phyloP scores from a whole-genome alignment of 2,888 invertebrate species.

The Hirtodrosophila cameraria region DNA sequence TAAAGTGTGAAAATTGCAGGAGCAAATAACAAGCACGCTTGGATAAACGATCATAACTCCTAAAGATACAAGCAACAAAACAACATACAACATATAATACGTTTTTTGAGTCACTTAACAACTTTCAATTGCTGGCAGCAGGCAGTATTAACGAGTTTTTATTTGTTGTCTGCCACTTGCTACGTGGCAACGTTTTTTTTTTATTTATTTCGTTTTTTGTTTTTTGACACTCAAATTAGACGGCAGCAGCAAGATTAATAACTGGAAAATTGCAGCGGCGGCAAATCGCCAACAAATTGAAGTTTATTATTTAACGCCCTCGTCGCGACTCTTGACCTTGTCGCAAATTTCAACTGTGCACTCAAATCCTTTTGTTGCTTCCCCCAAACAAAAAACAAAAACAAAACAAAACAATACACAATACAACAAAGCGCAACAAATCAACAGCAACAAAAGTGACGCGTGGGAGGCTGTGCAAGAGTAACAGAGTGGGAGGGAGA shows the following conservation, averaged over 20 bases:
- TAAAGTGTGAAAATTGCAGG: conserved; percentile 60
- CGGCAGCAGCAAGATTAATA: conserved; percentile 59
- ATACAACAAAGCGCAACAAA: conserved; percentile 8
- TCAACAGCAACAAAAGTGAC: conserved; percentile 7
- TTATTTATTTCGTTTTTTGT: not conserved
- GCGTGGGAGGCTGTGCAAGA: not conserved
- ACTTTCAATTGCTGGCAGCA: conserved; percentile 68
- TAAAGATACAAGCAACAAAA: conserved; percentile 4
- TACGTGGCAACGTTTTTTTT: conserved; percentile 2
- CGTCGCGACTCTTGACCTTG: conserved; percentile 63
- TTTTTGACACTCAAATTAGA: conserved; percentile 40
- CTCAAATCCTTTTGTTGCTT: conserved; percentile 49
- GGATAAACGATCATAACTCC: conserved; percentile 32
- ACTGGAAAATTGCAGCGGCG: conserved; percentile 64
- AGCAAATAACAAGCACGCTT: conserved; percentile 37
- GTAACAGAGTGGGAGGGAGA: too few species aligned
- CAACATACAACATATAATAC: conserved; percentile 16
- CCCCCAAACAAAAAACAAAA: conserved; percentile 11
- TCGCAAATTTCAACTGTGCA: conserved; percentile 26
- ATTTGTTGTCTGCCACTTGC: conserved; percentile 15
- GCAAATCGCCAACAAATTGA: conserved; percentile 61
- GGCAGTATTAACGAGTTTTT: conserved; percentile 53
- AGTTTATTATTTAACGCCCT: conserved; percentile 46
- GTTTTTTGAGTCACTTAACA: conserved; percentile 69
- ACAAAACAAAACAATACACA: too few species aligned